A percentile compares a stretch with the other conserved stretches of the same genome.
Conservation (phyloP, 2,113 vertebrate genomes). For the Jaculus jaculus region DNA sequence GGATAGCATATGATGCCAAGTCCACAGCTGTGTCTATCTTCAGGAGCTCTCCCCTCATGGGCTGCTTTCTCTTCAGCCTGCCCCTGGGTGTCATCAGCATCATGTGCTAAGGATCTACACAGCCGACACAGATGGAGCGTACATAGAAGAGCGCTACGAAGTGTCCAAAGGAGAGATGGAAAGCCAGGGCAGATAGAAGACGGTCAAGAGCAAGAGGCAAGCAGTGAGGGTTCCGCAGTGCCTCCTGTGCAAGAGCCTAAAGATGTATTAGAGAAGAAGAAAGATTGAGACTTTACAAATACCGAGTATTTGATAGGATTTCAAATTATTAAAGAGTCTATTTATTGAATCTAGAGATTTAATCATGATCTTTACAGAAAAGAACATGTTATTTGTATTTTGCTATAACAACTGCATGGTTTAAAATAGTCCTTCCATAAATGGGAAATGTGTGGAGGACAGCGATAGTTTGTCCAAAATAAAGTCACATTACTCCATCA, state of each 20-base stretch:
- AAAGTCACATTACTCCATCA: neutral
- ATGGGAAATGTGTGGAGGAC: slow-evolving; percentile 2
- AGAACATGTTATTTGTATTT: slow-evolving; percentile 77
- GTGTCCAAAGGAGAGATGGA: slow-evolving; percentile 85
- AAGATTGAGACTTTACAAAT: slow-evolving; percentile 78
- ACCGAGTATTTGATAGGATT: slow-evolving; percentile 70
- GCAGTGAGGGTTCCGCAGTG: slow-evolving; percentile 53
- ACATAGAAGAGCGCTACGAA: slow-evolving; percentile 84
- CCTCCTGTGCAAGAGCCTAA: slow-evolving; percentile 83
- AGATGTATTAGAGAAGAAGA: slow-evolving; percentile 86
- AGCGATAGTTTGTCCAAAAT: slow-evolving; percentile 37
- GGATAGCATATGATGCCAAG: slow-evolving; percentile 93
- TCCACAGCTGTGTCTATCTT: slow-evolving; percentile 97
- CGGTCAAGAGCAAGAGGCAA: slow-evolving; percentile 84
- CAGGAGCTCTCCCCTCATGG: slow-evolving; percentile 95
- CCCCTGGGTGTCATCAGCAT: slow-evolving; percentile 98
- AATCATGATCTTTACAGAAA: slow-evolving; percentile 80
- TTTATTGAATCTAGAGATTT: slow-evolving; percentile 85
- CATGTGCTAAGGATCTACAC: slow-evolving; percentile 99
- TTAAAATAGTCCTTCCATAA: slow-evolving; percentile 69
- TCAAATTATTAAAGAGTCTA: slow-evolving; percentile 79
- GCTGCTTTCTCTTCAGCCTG: slow-evolving; percentile 98
- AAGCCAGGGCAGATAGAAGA: slow-evolving; percentile 81
- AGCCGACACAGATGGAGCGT: slow-evolving; percentile 91
- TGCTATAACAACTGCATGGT: slow-evolving; percentile 82